Conservation (phyloP, 2,113 vertebrate genomes). For the Daphoenositta chrysoptera region DNA sequence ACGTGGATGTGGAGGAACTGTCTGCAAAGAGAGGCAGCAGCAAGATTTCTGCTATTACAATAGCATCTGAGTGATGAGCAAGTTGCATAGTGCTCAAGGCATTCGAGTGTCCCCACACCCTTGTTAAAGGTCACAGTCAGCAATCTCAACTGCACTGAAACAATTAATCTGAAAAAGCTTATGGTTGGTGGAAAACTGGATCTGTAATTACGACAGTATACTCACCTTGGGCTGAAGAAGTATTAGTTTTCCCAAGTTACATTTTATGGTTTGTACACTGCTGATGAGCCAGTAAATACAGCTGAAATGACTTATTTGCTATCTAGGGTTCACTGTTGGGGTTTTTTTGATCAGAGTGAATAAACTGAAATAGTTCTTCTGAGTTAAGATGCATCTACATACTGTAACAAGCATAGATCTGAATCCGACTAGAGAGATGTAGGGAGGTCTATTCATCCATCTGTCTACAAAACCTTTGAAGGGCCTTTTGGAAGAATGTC, state of each 20-base stretch:
- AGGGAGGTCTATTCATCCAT: background rate
- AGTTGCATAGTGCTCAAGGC: background rate
- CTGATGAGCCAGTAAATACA: background rate
- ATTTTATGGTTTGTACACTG: background rate
- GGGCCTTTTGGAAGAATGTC: background rate
- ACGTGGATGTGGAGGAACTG: background rate
- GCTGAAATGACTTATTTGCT: background rate
- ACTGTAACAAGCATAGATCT: background rate
- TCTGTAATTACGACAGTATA: background rate
- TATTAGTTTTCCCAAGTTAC: background rate
- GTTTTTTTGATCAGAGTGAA: background rate
- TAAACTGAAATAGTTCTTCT: background rate
- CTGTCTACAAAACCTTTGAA: background rate
- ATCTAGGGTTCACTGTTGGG: background rate
- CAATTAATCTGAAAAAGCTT: background rate
- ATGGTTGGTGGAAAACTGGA: background rate
- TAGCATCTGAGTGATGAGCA: background rate
- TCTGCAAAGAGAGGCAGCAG: background rate
- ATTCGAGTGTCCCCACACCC: background rate
- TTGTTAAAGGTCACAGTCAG: slow-evolving; percentile 15
- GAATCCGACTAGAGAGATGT: background rate
- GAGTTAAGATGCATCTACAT: background rate
- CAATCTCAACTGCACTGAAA: background rate
- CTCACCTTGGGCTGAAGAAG: background rate
- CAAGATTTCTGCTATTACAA: background rate